Conservation (phyloP, 2,797 vertebrate species). For the Crenuchus spilurus region DNA sequence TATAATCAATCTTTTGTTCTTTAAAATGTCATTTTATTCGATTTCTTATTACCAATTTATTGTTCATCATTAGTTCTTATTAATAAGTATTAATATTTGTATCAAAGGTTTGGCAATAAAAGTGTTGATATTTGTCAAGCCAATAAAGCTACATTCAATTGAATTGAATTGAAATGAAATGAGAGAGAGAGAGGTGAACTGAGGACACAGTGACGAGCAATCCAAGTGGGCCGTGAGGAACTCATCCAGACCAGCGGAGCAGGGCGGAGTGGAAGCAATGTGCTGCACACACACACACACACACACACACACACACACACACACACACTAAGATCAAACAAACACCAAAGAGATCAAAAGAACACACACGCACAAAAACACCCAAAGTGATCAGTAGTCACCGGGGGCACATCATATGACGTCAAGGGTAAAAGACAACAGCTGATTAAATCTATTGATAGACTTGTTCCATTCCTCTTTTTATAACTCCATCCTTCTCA, state of each 20-base stretch:
- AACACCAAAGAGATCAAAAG: slow-evolving; percentile 3
- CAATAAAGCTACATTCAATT: not conserved
- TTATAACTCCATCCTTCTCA: not conserved
- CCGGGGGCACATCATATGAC: not conserved
- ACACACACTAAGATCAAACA: slow-evolving; percentile 33
- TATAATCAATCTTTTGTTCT: no score
- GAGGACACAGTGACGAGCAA: slow-evolving; percentile 61
- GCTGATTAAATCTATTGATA: not conserved
- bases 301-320: slow-evolving; percentile 13
- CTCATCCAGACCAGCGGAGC: slow-evolving; percentile 50
- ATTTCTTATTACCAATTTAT: no score
- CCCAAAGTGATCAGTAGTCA: not conserved
- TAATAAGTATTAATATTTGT: no score
- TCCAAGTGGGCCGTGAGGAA: slow-evolving; percentile 64
- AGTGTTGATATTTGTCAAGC: no score
- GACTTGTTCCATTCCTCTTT: not conserved
- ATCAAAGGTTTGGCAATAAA: no score
- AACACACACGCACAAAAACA: not conserved
- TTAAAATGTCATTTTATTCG: no score
- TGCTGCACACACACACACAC: slow-evolving; percentile 20
- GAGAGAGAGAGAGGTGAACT: slow-evolving; percentile 48
- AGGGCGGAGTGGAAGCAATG: slow-evolving; percentile 49
- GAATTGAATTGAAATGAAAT: not conserved
- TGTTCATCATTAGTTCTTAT: no score
- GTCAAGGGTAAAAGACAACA: not conserved